Evolutionary conservation across 1,140 invertebrate genomes (phyloP), one percentile per base, ranked within the genome.

Genomic region (Ostrea denselamellosa): DNA sequence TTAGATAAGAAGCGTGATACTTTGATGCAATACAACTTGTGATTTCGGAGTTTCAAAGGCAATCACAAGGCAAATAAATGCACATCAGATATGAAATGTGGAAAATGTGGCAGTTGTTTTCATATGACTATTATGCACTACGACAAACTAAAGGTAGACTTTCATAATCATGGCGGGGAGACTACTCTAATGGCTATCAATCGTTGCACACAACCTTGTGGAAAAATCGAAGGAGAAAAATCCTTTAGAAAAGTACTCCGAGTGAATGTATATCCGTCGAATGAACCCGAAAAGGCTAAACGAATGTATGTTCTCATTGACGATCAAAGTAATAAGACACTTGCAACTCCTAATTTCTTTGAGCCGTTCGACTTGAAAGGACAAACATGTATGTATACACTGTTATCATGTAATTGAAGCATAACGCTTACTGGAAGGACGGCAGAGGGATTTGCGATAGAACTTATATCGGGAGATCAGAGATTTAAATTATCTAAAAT

Each of bases 321-420:
- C 34, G 88, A 89, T 12, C 88, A 89, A 51, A 86, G 85, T n/a
- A 89, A 89, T 58, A 62, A 51, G 8, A 84, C 88, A 3, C 22
- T 89, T 8, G 81, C 53, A n/a, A 1, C 22, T 14, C n/a, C 88
- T 0, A 34, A 53, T 1, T 77, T 89, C 0, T 89, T 89, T 77
- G 82, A 86, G 0, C 17, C 1, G 0, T 85, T 89, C 25, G 17
- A 58, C 8, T 12, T 86, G 8, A 14, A 82, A 1, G 34, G 34
- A 0, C n/a, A 51, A 44, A 17, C 0, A 0, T 54, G 17, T 34
- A 81, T 83, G 2, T 89, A 81, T 22, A 84, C 85, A 28, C 2
- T 86, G n/a, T 17, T 0, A 8, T 84, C 88, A 0, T 89, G 88
- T 19, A 10, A 0, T 28, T 85, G 88, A 1, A 77, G 44, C 19